Conservation (phyloP, 1,140 invertebrate species). For the Caenorhabditis tropicalis region DNA sequence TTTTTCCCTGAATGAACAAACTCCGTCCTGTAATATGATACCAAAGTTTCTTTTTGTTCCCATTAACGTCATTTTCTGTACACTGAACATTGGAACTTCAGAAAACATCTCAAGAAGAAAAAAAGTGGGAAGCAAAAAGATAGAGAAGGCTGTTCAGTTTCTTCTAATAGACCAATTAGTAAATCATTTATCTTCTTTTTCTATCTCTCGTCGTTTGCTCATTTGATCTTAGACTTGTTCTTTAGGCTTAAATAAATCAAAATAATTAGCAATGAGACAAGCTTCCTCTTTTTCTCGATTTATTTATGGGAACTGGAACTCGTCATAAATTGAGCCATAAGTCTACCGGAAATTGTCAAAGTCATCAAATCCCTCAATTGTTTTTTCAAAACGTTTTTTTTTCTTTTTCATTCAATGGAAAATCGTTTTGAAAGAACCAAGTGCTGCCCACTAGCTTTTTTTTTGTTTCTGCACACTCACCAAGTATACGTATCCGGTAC, state of each 20-base stretch:
- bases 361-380: conserved; percentile 19
- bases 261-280: not conserved
- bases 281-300: not conserved
- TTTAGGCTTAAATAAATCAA: too few relatives aligned
- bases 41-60: not conserved
- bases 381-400: not conserved
- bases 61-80: not conserved
- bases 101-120: not conserved
- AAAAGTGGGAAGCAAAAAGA: not conserved
- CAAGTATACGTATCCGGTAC: conserved; percentile 57
- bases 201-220: not conserved
- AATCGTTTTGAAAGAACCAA: not conserved
- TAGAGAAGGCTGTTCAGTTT: not conserved
- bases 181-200: conserved; percentile 25
- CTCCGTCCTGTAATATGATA: not conserved
- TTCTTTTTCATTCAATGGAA: not conserved
- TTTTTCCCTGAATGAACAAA: not conserved
- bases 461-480: conserved; percentile 45
- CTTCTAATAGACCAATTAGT: conserved; percentile 18
- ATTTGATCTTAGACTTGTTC: not conserved
- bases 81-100: not conserved
- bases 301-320: conserved; percentile 30
- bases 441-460: not conserved
- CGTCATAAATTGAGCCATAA: not conserved
- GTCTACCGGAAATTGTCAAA: conserved; percentile 24